A percentile compares a stretch with the other conserved stretches of the same genome.
These are phyloP conservation scores for Flabesymbios commensalis DNA, from an alignment of 2,888 invertebrate genomes.

Conservation along the genomic window DNA sequence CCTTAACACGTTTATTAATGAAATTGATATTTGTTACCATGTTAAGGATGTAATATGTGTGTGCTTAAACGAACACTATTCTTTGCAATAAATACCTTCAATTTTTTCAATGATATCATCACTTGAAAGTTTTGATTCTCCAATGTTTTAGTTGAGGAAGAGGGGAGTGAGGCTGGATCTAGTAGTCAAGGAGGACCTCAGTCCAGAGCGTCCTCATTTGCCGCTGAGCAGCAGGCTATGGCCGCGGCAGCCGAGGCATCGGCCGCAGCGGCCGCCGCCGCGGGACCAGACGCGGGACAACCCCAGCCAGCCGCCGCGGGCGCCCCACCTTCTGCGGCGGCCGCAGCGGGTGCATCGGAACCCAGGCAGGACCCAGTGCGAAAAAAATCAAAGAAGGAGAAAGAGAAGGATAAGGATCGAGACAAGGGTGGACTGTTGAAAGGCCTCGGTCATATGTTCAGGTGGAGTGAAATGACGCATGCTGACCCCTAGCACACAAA, in stretches of 20 bases:
- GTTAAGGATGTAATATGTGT: no score
- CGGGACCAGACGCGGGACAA: constrained; percentile 34
- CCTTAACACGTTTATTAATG: no score
- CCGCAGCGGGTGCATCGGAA: constrained; percentile 33
- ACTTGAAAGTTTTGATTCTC: no score
- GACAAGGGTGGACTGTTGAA: constrained; percentile 71
- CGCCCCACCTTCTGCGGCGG: no score
- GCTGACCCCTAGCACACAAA: no score
- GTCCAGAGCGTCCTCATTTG: constrained; percentile 49
- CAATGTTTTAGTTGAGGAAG: constrained; percentile 64
- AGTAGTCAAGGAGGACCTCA: constrained; percentile 39
- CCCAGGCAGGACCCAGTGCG: constrained; percentile 44
- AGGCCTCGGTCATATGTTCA: constrained; percentile 70
- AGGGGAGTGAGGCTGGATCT: constrained; percentile 61
- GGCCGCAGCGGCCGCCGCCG: no score
- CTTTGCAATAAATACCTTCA: no score
- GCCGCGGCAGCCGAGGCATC: no score
- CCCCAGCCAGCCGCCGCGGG: no score
- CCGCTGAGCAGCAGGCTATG: constrained; percentile 42
- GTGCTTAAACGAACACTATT: no score
- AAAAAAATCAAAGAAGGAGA: constrained; percentile 42
- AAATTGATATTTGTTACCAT: no score
- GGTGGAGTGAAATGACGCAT: constrained; percentile 67
- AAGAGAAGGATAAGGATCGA: constrained; percentile 41
- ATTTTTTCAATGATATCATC: no score